Conservation (phyloP, 2,113 vertebrate species). For the Myiozetetes cayanensis region DNA sequence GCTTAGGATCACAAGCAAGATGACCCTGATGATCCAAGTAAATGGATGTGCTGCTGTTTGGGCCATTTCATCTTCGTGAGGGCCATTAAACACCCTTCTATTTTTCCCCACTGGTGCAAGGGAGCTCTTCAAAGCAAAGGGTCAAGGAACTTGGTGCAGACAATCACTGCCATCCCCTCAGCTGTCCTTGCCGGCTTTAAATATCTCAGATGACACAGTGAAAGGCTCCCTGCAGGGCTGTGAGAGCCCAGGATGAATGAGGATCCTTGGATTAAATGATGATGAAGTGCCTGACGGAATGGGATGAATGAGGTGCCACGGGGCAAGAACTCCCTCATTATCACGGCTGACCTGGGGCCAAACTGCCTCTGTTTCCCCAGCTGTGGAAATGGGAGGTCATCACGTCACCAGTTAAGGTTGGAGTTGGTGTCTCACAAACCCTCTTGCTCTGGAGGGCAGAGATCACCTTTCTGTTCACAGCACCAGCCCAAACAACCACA, state of each 20-base stretch:
- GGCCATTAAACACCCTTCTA: neutral
- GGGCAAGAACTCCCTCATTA: constrained; percentile 41
- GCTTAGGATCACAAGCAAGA: neutral
- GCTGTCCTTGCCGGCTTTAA: constrained; percentile 37
- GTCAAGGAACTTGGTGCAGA: neutral
- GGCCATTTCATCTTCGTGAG: neutral
- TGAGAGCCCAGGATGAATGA: neutral
- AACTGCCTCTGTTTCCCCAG: neutral
- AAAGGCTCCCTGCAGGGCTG: neutral
- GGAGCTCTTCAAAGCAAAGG: constrained; percentile 9
- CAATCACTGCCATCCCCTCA: neutral
- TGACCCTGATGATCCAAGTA: neutral
- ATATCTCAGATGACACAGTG: neutral
- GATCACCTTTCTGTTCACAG: neutral
- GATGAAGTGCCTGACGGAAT: constrained; percentile 12
- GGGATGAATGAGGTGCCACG: constrained; percentile 32
- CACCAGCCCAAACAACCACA: neutral
- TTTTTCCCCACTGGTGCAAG: neutral
- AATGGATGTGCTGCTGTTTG: neutral
- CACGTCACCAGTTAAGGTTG: neutral
- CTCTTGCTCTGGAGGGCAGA: neutral
- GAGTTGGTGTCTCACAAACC: neutral
- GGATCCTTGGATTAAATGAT: constrained; percentile 33
- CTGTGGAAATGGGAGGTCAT: constrained; percentile 1
- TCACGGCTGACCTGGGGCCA: neutral